Evolutionary conservation across 64 coral and sea anemone genomes (phyloP).

Genomic region (Exaiptasia diaphana): DNA sequence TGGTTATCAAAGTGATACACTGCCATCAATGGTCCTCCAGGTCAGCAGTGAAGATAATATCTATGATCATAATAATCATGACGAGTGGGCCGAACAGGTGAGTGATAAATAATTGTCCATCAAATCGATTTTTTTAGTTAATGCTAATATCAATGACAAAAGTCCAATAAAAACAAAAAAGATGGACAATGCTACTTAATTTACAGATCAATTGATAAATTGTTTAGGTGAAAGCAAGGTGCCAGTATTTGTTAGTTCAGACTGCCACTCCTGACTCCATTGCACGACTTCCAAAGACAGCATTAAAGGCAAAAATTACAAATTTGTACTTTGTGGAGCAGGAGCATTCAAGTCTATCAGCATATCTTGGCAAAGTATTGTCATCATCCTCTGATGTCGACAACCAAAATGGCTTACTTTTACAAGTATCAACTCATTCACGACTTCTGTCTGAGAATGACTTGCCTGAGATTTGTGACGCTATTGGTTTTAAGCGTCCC

Average conservation of each 20-base stretch:
- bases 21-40: conserved; percentile 73
- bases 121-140: not conserved
- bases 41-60: no score
- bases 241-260: conserved; percentile 49
- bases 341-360: conserved; percentile 60
- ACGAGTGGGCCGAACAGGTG: no score
- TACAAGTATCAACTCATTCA: conserved; percentile 65
- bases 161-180: not conserved
- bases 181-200: not conserved
- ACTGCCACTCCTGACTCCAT: conserved; percentile 71
- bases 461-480: conserved; percentile 21
- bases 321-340: conserved; percentile 57
- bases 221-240: conserved; percentile 40
- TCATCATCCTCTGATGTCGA: not conserved
- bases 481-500: conserved; percentile 1
- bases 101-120: not conserved
- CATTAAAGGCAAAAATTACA: not conserved
- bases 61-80: no score
- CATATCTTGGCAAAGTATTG: conserved; percentile 16
- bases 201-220: not conserved
- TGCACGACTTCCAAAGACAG: conserved; percentile 22
- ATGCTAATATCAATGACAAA: not conserved
- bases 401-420: not conserved
- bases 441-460: conserved; percentile 56
- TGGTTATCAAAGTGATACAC: conserved; percentile 67